Conservation (phyloP, 2,888 invertebrate species). For the Epinotia bilunana region DNA sequence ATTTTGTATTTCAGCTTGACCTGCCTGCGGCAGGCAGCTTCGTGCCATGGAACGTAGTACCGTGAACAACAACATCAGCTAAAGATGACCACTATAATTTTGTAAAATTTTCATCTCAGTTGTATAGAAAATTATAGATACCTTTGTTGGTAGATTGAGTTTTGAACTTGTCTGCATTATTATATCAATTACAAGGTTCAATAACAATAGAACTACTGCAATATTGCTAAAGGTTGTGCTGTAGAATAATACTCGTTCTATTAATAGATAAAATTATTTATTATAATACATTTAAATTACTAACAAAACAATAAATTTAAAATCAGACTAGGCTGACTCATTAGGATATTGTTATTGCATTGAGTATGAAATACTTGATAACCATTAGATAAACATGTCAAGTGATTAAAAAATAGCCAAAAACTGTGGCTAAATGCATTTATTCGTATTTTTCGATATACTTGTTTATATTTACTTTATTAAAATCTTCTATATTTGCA, state of each 20-base stretch:
- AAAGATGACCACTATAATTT: background rate
- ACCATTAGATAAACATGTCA: slow-evolving; percentile 1
- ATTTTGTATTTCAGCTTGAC: slow-evolving; percentile 81
- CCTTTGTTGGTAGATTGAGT: background rate
- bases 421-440: slow-evolving; percentile 17
- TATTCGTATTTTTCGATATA: slow-evolving; percentile 9
- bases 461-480: slow-evolving; percentile 4
- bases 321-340: slow-evolving; percentile 44
- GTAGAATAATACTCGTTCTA: slow-evolving; percentile 65
- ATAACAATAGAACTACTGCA: background rate
- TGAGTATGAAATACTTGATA: slow-evolving; percentile 20
- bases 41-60: slow-evolving; percentile 87
- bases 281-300: slow-evolving; percentile 71
- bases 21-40: slow-evolving; percentile 81
- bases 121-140: background rate
- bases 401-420: background rate
- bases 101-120: background rate
- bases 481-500: slow-evolving; percentile 19
- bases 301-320: slow-evolving; percentile 55
- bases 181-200: background rate
- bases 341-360: slow-evolving; percentile 24
- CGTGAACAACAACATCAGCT: slow-evolving; percentile 61
- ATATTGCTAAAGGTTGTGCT: slow-evolving; percentile 21
- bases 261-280: slow-evolving; percentile 67
- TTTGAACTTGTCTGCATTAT: background rate